Percentiles rank a stretch among this genome's conserved stretches.
Conservation (phyloP, 2,113 vertebrate species). For the Psittacara wagleri region DNA sequence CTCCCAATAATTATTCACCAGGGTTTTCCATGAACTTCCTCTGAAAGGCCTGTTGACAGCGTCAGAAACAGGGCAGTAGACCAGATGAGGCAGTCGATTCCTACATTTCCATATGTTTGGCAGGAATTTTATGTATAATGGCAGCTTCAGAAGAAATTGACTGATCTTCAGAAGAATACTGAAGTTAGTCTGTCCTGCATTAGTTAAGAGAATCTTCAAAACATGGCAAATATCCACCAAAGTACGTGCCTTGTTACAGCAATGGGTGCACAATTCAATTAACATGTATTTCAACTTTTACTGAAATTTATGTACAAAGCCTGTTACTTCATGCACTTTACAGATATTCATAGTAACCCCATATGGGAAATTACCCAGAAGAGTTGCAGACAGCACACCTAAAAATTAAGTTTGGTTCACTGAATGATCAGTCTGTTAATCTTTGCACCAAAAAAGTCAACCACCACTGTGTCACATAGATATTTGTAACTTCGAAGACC, state of each 20-base stretch:
- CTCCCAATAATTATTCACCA: neutral
- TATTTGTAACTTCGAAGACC: neutral
- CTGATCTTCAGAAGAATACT: neutral
- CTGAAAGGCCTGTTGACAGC: neutral
- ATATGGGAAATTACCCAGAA: neutral
- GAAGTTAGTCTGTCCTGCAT: neutral
- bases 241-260: neutral
- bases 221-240: accelerated
- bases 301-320: neutral
- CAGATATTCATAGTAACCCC: neutral
- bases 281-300: neutral
- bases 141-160: neutral
- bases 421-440: neutral
- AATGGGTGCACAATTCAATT: neutral
- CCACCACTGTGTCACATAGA: accelerated
- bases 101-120: constrained; percentile 10
- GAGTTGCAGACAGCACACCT: neutral
- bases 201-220: neutral
- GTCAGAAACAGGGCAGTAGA: neutral
- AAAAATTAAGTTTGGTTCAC: neutral
- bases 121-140: neutral
- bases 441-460: neutral
- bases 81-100: neutral
- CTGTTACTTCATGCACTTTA: neutral
- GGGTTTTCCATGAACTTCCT: constrained; percentile 28